phyloP scores from a whole-genome alignment of 2,797 vertebrate species.

The Bryconaethiops microstoma region DNA sequence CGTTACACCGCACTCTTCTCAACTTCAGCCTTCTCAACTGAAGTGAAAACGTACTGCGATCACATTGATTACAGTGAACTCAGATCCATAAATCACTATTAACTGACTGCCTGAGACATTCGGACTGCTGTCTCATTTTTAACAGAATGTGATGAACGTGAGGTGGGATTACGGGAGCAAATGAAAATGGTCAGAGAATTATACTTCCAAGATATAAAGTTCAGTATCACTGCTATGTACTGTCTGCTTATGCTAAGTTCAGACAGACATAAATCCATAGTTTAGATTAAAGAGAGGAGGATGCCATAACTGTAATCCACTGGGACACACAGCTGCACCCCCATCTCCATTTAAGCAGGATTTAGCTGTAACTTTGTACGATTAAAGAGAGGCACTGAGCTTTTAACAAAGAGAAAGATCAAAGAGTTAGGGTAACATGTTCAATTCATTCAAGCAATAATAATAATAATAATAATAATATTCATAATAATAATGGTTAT shows the following conservation, averaged over 20 bases:
- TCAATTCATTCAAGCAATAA: not conserved
- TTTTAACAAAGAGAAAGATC: slow-evolving; percentile 43
- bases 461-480: not conserved
- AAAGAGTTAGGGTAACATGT: slow-evolving; percentile 43
- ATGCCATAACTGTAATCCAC: slow-evolving; percentile 69
- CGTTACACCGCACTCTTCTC: too few species aligned
- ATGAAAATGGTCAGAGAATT: slow-evolving; percentile 16
- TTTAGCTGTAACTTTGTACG: slow-evolving; percentile 73
- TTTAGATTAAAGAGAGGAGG: slow-evolving; percentile 72
- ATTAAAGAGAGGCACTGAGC: slow-evolving; percentile 63
- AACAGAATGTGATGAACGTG: slow-evolving; percentile 1
- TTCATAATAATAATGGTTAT: not conserved
- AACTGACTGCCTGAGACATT: slow-evolving; percentile 58
- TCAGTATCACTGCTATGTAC: slow-evolving; percentile 21
- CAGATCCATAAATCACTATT: slow-evolving; percentile 60
- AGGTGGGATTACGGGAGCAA: not conserved
- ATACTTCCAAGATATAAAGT: not conserved
- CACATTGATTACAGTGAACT: slow-evolving; percentile 58
- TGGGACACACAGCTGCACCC: slow-evolving; percentile 66
- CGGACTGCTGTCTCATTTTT: slow-evolving; percentile 23
- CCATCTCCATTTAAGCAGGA: slow-evolving; percentile 64
- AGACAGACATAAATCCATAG: slow-evolving; percentile 70
- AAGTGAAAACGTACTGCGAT: slow-evolving; percentile 43
- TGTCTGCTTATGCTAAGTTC: not conserved
- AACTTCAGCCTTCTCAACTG: slow-evolving; percentile 51